A percentile compares a stretch with the other conserved stretches of the same genome.
Conservation (phyloP, 1,140 invertebrate genomes). For the Drosophila lacertosa region DNA sequence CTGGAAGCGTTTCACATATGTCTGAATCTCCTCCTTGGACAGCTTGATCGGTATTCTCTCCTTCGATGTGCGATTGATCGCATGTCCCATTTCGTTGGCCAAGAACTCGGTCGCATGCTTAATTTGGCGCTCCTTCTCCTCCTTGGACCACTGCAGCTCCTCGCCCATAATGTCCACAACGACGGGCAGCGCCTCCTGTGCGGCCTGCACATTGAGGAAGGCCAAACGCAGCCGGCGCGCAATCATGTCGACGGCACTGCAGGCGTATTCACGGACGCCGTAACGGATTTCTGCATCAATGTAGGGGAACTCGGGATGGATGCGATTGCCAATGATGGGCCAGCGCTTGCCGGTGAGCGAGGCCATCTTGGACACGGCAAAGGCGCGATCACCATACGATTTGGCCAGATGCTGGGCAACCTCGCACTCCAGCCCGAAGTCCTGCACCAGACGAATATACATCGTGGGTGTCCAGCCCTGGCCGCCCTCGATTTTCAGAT, state of each 20-base stretch:
- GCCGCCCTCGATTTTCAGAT: slow-evolving; percentile 96
- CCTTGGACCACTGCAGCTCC: slow-evolving; percentile 96
- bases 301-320: slow-evolving; percentile 99
- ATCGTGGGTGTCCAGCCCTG: slow-evolving; percentile 98
- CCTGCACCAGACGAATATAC: slow-evolving; percentile 98
- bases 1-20: slow-evolving; percentile 97
- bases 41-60: slow-evolving; percentile 97
- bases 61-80: slow-evolving; percentile 94
- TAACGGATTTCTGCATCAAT: slow-evolving; percentile 99
- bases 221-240: slow-evolving; percentile 95
- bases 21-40: slow-evolving; percentile 96
- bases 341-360: slow-evolving; percentile 97
- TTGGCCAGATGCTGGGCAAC: slow-evolving; percentile 96
- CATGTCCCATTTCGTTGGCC: slow-evolving; percentile 97
- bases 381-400: slow-evolving; percentile 99
- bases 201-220: slow-evolving; percentile 98
- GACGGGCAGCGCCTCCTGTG: slow-evolving; percentile 95
- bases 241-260: slow-evolving; percentile 98
- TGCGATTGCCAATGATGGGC: slow-evolving; percentile 97
- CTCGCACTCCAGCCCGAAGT: slow-evolving; percentile 94
- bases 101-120: slow-evolving; percentile 93
- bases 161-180: slow-evolving; percentile 98
- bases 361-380: slow-evolving; percentile 98
- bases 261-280: slow-evolving; percentile 97
- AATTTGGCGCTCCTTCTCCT: slow-evolving; percentile 91